These are phyloP conservation scores for Enteromius treurensis DNA, from an alignment of 2,797 vertebrate species.

Conservation along the genomic window DNA sequence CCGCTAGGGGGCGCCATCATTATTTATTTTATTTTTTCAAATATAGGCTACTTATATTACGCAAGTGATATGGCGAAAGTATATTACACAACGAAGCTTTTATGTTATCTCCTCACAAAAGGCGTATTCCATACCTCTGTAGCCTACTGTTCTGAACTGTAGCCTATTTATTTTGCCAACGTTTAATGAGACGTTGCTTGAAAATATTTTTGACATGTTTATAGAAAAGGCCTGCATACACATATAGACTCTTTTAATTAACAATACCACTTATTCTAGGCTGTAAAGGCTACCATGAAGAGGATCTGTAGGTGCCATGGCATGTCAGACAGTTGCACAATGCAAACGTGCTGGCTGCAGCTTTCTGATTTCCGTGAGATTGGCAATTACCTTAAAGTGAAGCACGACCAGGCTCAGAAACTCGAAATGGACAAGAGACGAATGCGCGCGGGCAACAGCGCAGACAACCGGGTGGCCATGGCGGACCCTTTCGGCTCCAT, in stretches of 20 bases:
- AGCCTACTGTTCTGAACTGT: not conserved
- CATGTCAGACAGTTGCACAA: slow-evolving; percentile 94
- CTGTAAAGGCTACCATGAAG: slow-evolving; percentile 90
- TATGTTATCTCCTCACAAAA: not conserved
- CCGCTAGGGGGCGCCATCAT: not conserved
- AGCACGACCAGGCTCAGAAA: slow-evolving; percentile 88
- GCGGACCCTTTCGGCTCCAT: slow-evolving; percentile 80
- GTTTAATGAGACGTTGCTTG: not conserved
- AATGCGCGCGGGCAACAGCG: slow-evolving; percentile 87
- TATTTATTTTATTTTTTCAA: not conserved
- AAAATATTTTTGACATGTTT: not conserved
- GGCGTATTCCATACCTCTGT: not conserved
- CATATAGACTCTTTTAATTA: not conserved
- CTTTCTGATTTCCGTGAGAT: slow-evolving; percentile 90
- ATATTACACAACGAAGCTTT: not conserved
- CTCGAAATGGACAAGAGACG: slow-evolving; percentile 91
- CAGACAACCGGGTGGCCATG: slow-evolving; percentile 82
- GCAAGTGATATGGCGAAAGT: not conserved
- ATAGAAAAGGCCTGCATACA: not conserved
- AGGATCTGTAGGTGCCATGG: slow-evolving; percentile 95
- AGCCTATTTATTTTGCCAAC: not conserved
- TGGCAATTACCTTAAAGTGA: slow-evolving; percentile 90
- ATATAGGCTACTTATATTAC: not conserved
- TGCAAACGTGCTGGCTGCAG: slow-evolving; percentile 98
- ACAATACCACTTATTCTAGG: slow-evolving; percentile 71